Evolutionary conservation across 2,113 vertebrate species (phyloP).

Genomic region (Gasterosteus nipponicus): DNA sequence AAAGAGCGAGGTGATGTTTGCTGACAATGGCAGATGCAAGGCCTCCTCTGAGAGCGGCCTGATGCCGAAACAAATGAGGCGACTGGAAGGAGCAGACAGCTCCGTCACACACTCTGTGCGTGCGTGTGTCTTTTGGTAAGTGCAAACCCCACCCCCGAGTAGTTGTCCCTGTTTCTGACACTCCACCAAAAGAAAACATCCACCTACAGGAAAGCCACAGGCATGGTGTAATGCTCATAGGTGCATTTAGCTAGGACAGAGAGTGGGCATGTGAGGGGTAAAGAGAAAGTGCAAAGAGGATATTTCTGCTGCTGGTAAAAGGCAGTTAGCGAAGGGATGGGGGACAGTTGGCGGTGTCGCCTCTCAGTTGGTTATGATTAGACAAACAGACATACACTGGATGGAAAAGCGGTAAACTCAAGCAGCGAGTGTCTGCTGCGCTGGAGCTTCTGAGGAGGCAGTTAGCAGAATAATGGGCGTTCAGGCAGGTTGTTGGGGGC

Average conservation of each 20-base stretch:
- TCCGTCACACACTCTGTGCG: slow-evolving; percentile 58
- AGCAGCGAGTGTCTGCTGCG: slow-evolving; percentile 28
- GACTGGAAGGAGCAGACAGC: slow-evolving; percentile 74
- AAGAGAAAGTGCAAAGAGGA: slow-evolving; percentile 20
- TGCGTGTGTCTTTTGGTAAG: slow-evolving; percentile 50
- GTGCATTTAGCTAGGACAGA: slow-evolving; percentile 59
- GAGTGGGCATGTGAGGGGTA: background rate
- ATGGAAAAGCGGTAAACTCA: slow-evolving; percentile 36
- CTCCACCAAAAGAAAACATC: slow-evolving; percentile 59
- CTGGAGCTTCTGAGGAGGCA: slow-evolving; percentile 45
- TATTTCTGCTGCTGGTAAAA: slow-evolving; percentile 44
- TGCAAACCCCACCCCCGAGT: slow-evolving; percentile 34
- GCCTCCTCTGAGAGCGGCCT: slow-evolving; percentile 69
- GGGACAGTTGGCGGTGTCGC: slow-evolving; percentile 42
- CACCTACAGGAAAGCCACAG: slow-evolving; percentile 51
- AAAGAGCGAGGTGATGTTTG: slow-evolving; percentile 65
- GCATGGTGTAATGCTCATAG: slow-evolving; percentile 45
- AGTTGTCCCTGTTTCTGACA: slow-evolving; percentile 63
- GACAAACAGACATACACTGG: slow-evolving; percentile 3
- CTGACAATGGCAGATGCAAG: slow-evolving; percentile 70
- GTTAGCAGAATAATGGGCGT: slow-evolving; percentile 54
- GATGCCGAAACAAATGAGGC: slow-evolving; percentile 76
- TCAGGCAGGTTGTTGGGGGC: slow-evolving; percentile 53
- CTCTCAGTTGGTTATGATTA: slow-evolving; percentile 39
- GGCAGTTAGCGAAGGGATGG: slow-evolving; percentile 39